phyloP scores from a whole-genome alignment of 1,140 invertebrate species.

The Samia ricini region DNA sequence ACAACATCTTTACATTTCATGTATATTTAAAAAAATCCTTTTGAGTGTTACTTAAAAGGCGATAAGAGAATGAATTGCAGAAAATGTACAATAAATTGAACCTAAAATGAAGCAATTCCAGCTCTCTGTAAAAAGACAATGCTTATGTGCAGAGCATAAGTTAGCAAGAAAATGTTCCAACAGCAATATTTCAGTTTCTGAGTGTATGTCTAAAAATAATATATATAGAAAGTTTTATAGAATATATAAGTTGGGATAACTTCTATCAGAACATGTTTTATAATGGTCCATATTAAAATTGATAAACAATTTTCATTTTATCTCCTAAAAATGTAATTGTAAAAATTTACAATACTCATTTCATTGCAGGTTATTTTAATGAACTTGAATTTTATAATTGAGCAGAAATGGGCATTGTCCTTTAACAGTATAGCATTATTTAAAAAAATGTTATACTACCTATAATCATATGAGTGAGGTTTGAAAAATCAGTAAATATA shows the following conservation, averaged over 20 bases:
- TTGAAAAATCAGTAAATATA: constrained; percentile 48
- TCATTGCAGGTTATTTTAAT: no score
- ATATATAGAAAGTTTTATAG: no score
- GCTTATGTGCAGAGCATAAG: not conserved
- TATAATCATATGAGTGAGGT: constrained; percentile 65
- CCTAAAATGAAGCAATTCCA: not conserved
- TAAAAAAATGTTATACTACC: constrained; percentile 45
- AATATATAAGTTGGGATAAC: no score
- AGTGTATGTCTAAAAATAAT: no score
- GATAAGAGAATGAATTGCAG: not conserved
- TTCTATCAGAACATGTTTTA: no score
- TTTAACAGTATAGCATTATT: constrained; percentile 1
- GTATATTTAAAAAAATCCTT: not conserved
- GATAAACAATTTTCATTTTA: no score
- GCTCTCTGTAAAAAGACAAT: not conserved
- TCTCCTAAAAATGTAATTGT: no score
- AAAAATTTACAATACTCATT: no score
- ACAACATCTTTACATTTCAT: not conserved
- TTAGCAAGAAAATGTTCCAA: not conserved
- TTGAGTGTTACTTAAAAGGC: not conserved
- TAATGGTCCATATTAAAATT: no score
- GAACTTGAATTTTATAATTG: not conserved
- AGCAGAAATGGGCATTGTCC: not conserved
- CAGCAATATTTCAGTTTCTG: no score
- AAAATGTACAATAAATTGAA: not conserved